These are phyloP conservation scores for Pogoniulus pusillus DNA, from an alignment of 2,797 vertebrate genomes.

Conservation along the genomic window DNA sequence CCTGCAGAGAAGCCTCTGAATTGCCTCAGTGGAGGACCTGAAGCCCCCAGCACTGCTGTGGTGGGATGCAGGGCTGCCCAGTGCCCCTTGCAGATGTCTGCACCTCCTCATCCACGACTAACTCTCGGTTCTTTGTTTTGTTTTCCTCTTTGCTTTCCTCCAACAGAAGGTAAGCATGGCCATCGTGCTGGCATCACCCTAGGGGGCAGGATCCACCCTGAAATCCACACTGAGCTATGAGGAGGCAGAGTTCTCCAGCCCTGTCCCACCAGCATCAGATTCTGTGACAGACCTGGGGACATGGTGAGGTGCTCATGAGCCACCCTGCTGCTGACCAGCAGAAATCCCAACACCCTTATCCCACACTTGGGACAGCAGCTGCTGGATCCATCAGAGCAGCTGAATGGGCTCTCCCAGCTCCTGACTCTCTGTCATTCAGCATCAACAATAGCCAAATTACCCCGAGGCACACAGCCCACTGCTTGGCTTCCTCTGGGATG, in stretches of 20 bases:
- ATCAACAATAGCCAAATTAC: conserved; percentile 39
- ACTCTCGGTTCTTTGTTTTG: not conserved
- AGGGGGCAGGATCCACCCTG: not conserved
- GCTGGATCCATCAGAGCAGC: rapidly evolving
- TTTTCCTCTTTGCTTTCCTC: not conserved
- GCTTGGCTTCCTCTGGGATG: conserved; percentile 54
- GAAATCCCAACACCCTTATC: not conserved
- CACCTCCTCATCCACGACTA: not conserved
- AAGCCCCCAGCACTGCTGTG: rapidly evolving
- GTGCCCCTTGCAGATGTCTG: rapidly evolving
- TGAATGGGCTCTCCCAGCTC: not conserved
- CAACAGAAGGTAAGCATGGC: conserved; percentile 59
- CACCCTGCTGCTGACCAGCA: not conserved
- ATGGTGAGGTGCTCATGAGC: rapidly evolving
- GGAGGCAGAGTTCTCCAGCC: not conserved
- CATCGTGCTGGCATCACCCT: rapidly evolving
- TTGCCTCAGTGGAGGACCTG: rapidly evolving
- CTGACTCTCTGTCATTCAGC: not conserved
- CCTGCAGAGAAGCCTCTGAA: not conserved
- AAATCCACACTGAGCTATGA: not conserved
- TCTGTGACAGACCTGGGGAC: rapidly evolving
- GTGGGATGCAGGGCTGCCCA: not conserved
- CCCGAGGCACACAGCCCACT: rapidly evolving
- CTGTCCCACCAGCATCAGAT: not conserved
- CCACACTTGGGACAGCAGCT: not conserved